These are phyloP conservation scores for Anolis apletophallus DNA, from an alignment of 2,797 vertebrate species.

Conservation along the genomic window DNA sequence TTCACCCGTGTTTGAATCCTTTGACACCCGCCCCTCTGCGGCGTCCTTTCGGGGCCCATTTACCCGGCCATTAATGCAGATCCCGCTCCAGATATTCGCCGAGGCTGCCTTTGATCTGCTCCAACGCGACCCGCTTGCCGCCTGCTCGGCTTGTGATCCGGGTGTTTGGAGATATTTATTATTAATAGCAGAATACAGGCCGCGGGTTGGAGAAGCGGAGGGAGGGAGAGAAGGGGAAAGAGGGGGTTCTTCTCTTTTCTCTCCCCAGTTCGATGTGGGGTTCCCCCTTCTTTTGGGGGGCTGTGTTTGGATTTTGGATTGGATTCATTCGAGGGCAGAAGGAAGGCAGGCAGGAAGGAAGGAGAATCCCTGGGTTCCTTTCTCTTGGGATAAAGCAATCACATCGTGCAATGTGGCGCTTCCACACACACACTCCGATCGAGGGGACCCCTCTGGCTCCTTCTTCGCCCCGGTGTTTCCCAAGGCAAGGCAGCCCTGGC, in stretches of 20 bases:
- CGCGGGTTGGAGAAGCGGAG: slow-evolving; percentile 30
- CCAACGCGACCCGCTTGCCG: slow-evolving; percentile 62
- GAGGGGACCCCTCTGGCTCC: too few species aligned
- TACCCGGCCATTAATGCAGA: slow-evolving; percentile 51
- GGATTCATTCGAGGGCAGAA: too few species aligned
- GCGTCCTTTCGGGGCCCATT: slow-evolving; percentile 56
- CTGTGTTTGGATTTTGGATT: background rate
- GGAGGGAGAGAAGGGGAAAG: background rate
- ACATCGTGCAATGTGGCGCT: too few species aligned
- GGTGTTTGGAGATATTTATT: slow-evolving; percentile 64
- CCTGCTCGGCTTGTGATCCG: slow-evolving; percentile 64
- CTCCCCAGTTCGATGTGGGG: background rate
- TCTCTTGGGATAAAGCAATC: background rate
- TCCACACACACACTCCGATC: too few species aligned
- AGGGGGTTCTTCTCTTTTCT: background rate
- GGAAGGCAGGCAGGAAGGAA: too few species aligned
- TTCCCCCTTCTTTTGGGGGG: background rate
- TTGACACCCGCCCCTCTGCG: slow-evolving; percentile 47
- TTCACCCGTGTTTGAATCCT: background rate
- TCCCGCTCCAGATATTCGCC: slow-evolving; percentile 65
- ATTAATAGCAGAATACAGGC: slow-evolving; percentile 60
- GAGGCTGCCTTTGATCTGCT: slow-evolving; percentile 72
- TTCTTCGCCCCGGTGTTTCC: too few species aligned
- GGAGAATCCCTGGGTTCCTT: background rate
- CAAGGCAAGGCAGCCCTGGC: background rate